Evolutionary conservation across 1,140 invertebrate genomes (phyloP).

Genomic region (Dysdera silvatica): DNA sequence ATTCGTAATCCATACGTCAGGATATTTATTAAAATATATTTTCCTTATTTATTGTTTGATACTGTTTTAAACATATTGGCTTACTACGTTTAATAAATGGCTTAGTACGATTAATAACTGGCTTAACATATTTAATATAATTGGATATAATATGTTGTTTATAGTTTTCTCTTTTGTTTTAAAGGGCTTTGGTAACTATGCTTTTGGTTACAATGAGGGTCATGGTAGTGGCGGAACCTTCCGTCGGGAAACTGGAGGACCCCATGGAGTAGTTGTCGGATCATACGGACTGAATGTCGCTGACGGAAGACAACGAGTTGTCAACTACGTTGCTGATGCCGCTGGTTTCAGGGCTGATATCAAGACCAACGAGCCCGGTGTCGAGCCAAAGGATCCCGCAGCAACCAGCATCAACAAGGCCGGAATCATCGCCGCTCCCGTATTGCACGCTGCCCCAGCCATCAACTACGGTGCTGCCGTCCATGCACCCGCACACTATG

Average conservation of each 20-base stretch:
- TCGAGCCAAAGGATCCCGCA: slow-evolving; percentile 32
- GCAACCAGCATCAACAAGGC: slow-evolving; percentile 29
- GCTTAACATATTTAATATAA: too few relatives aligned
- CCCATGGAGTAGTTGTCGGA: slow-evolving; percentile 27
- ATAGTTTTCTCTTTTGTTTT: too few relatives aligned
- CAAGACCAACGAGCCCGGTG: slow-evolving; percentile 32
- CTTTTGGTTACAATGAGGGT: slow-evolving; percentile 33
- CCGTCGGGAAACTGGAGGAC: slow-evolving; percentile 33
- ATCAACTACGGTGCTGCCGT: slow-evolving; percentile 39
- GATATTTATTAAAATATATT: too few relatives aligned
- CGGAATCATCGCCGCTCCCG: slow-evolving; percentile 21
- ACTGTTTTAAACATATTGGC: too few relatives aligned
- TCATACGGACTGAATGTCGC: slow-evolving; percentile 34
- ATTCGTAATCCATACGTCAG: too few relatives aligned
- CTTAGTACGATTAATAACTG: too few relatives aligned
- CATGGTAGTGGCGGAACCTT: slow-evolving; percentile 35
- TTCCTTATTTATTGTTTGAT: too few relatives aligned
- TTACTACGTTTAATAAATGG: too few relatives aligned
- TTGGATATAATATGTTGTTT: too few relatives aligned
- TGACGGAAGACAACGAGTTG: slow-evolving; percentile 34
- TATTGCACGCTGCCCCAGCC: slow-evolving; percentile 1
- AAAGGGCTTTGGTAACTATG: slow-evolving; percentile 31
- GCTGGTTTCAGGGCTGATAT: slow-evolving; percentile 36
- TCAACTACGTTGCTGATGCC: slow-evolving; percentile 39
- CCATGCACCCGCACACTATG: slow-evolving; percentile 30